Percentiles rank a stretch among this genome's conserved stretches.
Evolutionary conservation across 2,888 invertebrate genomes (phyloP).

Genomic region (Poecilus cupreus): DNA sequence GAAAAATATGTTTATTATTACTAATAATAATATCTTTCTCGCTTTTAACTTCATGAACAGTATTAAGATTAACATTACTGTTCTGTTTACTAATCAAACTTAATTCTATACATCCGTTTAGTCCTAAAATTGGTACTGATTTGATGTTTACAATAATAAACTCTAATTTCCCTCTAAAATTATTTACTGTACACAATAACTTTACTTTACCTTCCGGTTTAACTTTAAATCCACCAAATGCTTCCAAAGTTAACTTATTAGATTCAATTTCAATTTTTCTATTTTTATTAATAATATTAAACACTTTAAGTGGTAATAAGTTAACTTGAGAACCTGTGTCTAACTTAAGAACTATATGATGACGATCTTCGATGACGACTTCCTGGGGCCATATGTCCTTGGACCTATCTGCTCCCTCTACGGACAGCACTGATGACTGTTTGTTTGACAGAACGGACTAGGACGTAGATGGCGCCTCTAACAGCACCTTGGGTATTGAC

Average conservation of each 20-base stretch:
- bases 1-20: not conserved
- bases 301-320: not conserved
- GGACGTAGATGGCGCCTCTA: too few relatives aligned
- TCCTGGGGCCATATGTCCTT: not conserved
- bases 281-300: not conserved
- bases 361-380: not conserved
- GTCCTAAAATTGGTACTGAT: not conserved
- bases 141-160: not conserved
- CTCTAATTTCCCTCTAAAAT: not conserved
- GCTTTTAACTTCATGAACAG: not conserved
- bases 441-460: too few relatives aligned
- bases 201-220: not conserved
- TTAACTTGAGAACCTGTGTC: slow-evolving; percentile 3
- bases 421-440: too few relatives aligned
- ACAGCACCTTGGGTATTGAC: too few relatives aligned
- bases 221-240: not conserved
- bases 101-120: not conserved
- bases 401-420: not conserved
- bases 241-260: not conserved
- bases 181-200: not conserved
- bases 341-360: too few relatives aligned
- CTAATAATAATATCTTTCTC: not conserved
- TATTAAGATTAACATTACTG: not conserved
- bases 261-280: not conserved
- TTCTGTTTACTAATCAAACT: not conserved